Evolutionary conservation across 2,797 vertebrate species (phyloP).

Genomic region (Tragelaphus oryx): DNA sequence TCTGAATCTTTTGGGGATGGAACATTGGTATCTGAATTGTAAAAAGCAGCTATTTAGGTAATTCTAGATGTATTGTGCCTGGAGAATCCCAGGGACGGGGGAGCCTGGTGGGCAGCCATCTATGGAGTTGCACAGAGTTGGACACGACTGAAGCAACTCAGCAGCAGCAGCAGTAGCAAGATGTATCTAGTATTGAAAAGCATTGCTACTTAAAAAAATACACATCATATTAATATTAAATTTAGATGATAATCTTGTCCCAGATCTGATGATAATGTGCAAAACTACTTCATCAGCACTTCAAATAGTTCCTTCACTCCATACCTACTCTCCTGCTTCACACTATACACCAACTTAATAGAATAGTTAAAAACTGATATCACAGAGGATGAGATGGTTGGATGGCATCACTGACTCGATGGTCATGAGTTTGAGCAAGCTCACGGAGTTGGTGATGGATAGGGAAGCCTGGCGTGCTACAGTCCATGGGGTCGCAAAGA

Average conservation of each 20-base stretch:
- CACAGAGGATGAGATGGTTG: not conserved
- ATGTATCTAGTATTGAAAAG: not conserved
- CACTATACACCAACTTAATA: not conserved
- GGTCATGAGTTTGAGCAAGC: not conserved
- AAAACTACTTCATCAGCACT: not conserved
- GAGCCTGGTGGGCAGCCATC: no score
- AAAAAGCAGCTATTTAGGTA: not conserved
- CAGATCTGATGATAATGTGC: not conserved
- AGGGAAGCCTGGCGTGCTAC: not conserved
- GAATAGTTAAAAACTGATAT: not conserved
- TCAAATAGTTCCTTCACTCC: not conserved
- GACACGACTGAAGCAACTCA: no score
- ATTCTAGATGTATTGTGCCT: not conserved
- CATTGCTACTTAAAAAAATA: not conserved
- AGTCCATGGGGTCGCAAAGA: not conserved
- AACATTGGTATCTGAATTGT: not conserved
- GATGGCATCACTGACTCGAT: not conserved
- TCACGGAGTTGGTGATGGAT: not conserved
- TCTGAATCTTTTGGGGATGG: not conserved
- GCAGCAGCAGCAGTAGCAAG: not conserved
- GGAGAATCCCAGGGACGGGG: no score
- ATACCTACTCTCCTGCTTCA: not conserved
- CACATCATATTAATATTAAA: not conserved
- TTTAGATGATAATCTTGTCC: not conserved
- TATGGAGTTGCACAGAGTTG: rapidly evolving